Percentiles rank a stretch among this genome's conserved stretches.
These are phyloP conservation scores for Caenorhabditis virilis DNA, from an alignment of 2,888 invertebrate species.

Conservation along the genomic window DNA sequence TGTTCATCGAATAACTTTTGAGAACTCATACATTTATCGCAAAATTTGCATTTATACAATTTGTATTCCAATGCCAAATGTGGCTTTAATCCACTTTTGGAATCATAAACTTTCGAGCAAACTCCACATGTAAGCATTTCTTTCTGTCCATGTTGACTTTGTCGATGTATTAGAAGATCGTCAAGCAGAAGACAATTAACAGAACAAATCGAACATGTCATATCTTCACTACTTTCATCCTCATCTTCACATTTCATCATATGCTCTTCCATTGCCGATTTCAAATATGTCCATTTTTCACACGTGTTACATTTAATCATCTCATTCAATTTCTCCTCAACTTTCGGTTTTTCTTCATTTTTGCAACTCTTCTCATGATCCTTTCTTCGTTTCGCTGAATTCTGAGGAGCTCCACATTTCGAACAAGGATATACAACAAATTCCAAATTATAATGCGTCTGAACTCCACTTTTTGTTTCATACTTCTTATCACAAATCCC, in stretches of 20 bases:
- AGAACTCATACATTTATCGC: background rate
- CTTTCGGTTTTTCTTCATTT: too few relatives aligned
- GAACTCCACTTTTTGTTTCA: background rate
- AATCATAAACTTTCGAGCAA: background rate
- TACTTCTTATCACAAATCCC: background rate
- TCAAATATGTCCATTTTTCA: background rate
- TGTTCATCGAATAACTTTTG: background rate
- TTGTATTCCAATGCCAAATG: background rate
- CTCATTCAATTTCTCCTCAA: background rate
- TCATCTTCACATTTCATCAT: background rate
- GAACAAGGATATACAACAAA: background rate
- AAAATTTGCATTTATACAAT: background rate
- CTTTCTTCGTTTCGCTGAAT: background rate
- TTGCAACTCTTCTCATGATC: background rate
- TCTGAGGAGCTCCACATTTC: background rate
- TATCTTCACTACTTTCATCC: background rate
- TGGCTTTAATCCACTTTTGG: background rate
- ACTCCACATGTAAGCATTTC: slow-evolving; percentile 1
- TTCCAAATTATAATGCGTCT: background rate
- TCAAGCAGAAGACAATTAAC: background rate
- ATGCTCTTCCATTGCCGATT: background rate
- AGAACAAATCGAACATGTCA: background rate
- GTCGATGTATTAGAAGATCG: background rate
- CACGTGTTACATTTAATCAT: background rate
- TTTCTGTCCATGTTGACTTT: background rate